Conservation (phyloP, 2,888 invertebrate species). For the Melitaea athalia region DNA sequence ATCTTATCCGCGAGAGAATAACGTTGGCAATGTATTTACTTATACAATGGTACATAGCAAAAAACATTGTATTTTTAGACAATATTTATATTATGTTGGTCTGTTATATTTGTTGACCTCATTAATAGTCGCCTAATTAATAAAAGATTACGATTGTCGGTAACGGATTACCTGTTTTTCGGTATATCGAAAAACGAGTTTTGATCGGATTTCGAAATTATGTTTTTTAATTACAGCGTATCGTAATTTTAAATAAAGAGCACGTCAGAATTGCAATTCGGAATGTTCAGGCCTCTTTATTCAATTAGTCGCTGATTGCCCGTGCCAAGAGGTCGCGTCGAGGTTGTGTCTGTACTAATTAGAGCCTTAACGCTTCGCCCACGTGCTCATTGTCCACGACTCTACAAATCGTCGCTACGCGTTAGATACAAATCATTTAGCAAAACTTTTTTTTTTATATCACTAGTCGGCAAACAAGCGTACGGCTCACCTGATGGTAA, state of each 20-base stretch:
- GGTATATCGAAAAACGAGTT: background rate
- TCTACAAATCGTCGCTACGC: slow-evolving; percentile 36
- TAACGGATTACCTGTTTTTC: background rate
- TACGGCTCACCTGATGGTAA: too few species aligned
- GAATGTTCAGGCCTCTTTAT: slow-evolving; percentile 71
- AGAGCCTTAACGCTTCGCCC: slow-evolving; percentile 69
- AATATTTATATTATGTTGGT: slow-evolving; percentile 12
- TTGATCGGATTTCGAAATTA: background rate
- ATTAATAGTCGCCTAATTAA: background rate
- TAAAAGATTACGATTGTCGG: background rate
- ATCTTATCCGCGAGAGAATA: slow-evolving; percentile 67
- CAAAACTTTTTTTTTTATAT: too few species aligned
- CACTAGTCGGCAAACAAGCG: too few species aligned
- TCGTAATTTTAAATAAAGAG: slow-evolving; percentile 25
- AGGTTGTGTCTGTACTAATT: slow-evolving; percentile 73
- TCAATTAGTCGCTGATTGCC: slow-evolving; percentile 75
- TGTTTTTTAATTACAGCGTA: slow-evolving; percentile 10
- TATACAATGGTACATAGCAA: slow-evolving; percentile 54
- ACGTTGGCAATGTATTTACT: slow-evolving; percentile 66
- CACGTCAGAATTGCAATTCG: slow-evolving; percentile 62
- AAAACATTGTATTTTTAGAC: slow-evolving; percentile 24
- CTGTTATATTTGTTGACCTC: slow-evolving; percentile 22
- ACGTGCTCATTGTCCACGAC: slow-evolving; percentile 50
- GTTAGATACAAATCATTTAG: slow-evolving; percentile 25
- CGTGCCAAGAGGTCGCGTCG: slow-evolving; percentile 75